Conservation (phyloP, 2,888 invertebrate genomes). For the Lamproptera curius region DNA sequence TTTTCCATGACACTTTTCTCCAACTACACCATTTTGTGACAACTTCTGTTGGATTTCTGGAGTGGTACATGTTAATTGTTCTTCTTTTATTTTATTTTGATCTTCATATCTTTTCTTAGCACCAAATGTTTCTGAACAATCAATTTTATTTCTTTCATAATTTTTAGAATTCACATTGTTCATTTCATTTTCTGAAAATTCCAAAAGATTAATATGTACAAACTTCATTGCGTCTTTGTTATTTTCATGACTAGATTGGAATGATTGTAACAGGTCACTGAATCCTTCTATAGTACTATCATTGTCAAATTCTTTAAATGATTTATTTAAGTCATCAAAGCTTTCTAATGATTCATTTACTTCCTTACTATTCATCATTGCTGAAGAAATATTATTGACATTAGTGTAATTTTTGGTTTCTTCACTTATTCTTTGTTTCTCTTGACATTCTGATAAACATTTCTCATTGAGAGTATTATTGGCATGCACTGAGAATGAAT, state of each 20-base stretch:
- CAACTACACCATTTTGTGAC: too few species aligned
- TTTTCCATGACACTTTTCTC: too few species aligned
- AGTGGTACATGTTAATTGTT: too few species aligned
- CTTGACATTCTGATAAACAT: neutral
- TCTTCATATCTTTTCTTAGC: too few species aligned
- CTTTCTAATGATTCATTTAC: constrained; percentile 28
- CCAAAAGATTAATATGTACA: constrained; percentile 1
- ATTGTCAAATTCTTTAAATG: constrained; percentile 31
- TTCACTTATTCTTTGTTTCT: neutral
- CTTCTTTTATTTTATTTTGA: too few species aligned
- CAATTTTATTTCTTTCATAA: neutral
- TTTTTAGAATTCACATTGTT: neutral
- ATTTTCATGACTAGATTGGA: constrained; percentile 26
- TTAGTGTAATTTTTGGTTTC: neutral
- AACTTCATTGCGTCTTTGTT: constrained; percentile 1
- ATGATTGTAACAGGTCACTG: constrained; percentile 44
- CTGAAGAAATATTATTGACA: neutral
- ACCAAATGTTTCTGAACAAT: too few species aligned
- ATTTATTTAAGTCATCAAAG: constrained; percentile 38
- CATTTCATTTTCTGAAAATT: neutral
- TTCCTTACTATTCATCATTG: constrained; percentile 12
- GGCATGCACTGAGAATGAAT: constrained; percentile 25
- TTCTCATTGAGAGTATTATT: constrained; percentile 12
- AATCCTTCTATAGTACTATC: constrained; percentile 39
- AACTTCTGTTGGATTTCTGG: too few species aligned